Evolutionary conservation across 2,113 vertebrate genomes (phyloP).

Genomic region (Seriola rivoliana): DNA sequence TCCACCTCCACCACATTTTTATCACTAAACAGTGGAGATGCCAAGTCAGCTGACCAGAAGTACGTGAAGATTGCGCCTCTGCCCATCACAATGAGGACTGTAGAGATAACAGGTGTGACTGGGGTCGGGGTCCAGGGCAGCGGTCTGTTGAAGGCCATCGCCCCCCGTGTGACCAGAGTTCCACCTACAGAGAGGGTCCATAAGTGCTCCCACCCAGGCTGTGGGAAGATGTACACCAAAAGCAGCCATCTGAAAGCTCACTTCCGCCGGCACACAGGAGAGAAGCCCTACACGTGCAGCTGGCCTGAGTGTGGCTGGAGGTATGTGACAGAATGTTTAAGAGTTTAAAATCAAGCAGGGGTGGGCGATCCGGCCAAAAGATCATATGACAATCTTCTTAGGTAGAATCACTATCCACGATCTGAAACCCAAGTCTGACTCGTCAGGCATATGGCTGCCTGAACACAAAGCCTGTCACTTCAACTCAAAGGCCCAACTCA

Average conservation of each 20-base stretch:
- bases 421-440: no score
- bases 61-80: constrained; percentile 89
- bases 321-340: constrained; percentile 65
- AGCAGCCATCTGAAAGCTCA: constrained; percentile 93
- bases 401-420: no score
- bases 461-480: no score
- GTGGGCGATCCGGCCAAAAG: no score
- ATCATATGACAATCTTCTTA: no score
- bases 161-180: constrained; percentile 70
- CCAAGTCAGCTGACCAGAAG: constrained; percentile 85
- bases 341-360: no score
- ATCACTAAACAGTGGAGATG: constrained; percentile 55
- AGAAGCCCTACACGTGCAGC: constrained; percentile 90
- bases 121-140: constrained; percentile 48
- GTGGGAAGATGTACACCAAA: constrained; percentile 91
- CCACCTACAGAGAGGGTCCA: constrained; percentile 80
- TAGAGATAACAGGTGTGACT: constrained; percentile 70
- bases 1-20: constrained; percentile 69
- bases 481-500: no score
- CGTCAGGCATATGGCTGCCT: no score
- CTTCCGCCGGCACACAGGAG: constrained; percentile 86
- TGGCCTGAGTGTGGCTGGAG: constrained; percentile 92
- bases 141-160: constrained; percentile 67
- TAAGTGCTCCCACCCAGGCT: constrained; percentile 90
- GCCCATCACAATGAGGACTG: constrained; percentile 78